Evolutionary conservation across 2,797 vertebrate species (phyloP).

Genomic region (Myotis vivesi): DNA sequence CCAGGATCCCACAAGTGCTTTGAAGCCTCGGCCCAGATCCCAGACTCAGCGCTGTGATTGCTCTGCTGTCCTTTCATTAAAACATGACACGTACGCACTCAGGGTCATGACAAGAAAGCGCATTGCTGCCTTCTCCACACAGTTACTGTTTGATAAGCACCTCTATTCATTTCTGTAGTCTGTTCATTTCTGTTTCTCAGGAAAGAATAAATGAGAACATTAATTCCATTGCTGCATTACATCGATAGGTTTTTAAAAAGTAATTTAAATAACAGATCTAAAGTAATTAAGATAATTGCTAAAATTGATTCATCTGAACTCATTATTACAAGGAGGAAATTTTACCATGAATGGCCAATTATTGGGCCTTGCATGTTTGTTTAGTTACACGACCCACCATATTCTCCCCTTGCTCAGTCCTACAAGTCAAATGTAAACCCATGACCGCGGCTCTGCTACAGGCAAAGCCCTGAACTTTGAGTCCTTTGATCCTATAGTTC

Average conservation of each 20-base stretch:
- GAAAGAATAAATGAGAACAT: constrained; percentile 11
- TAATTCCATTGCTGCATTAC: background rate
- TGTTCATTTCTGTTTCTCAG: constrained; percentile 10
- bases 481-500: background rate
- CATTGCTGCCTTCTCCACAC: background rate
- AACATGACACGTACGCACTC: background rate
- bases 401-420: background rate
- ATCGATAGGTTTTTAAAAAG: background rate
- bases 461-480: background rate
- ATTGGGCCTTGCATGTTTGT: background rate
- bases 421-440: background rate
- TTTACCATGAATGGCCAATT: background rate
- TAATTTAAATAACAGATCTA: background rate
- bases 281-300: constrained; percentile 39
- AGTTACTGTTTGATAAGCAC: background rate
- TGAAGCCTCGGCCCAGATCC: background rate
- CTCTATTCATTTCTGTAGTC: background rate
- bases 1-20: background rate
- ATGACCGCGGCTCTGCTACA: too few species aligned
- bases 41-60: background rate
- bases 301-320: background rate
- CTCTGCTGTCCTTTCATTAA: background rate
- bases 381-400: background rate
- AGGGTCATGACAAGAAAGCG: background rate
- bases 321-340: background rate